Evolutionary conservation across 2,888 invertebrate genomes (phyloP).

Genomic region (Cynaeus angustus): DNA sequence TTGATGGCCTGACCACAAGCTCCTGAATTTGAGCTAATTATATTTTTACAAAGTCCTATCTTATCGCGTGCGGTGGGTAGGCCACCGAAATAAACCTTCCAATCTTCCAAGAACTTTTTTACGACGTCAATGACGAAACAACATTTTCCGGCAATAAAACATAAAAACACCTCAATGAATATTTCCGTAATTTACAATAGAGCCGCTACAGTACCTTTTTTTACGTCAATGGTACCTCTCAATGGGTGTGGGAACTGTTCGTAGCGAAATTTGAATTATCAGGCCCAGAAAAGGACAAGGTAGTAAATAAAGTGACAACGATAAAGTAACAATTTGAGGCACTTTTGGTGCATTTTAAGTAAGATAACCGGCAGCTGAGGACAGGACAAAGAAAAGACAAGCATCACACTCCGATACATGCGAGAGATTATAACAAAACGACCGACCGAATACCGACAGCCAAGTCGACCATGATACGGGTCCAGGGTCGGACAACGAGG

Average conservation of each 20-base stretch:
- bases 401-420: conserved; percentile 58
- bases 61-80: conserved; percentile 38
- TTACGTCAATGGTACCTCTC: not conserved
- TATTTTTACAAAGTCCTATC: conserved; percentile 36
- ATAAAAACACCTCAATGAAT: conserved; percentile 23
- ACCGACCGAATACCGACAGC: conserved; percentile 59
- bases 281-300: not conserved
- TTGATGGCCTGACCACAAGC: conserved; percentile 40
- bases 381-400: conserved; percentile 57
- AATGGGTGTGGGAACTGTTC: conserved; percentile 28
- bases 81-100: conserved; percentile 9
- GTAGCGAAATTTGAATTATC: conserved; percentile 30
- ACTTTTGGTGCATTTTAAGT: conserved; percentile 55
- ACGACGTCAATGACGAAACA: conserved; percentile 29
- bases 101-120: conserved; percentile 37
- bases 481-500: conserved; percentile 46
- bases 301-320: conserved; percentile 48
- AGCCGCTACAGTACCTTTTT: no score
- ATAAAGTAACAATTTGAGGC: conserved; percentile 52
- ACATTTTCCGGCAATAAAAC: conserved; percentile 43
- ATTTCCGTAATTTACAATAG: conserved; percentile 27
- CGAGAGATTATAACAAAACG: conserved; percentile 59
- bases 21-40: conserved; percentile 36
- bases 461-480: conserved; percentile 59
- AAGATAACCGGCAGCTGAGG: conserved; percentile 57